Percentiles rank a stretch among this genome's conserved stretches.
phyloP scores from a whole-genome alignment of 92 coral and sea anemone species.

The Bergia sp. region DNA sequence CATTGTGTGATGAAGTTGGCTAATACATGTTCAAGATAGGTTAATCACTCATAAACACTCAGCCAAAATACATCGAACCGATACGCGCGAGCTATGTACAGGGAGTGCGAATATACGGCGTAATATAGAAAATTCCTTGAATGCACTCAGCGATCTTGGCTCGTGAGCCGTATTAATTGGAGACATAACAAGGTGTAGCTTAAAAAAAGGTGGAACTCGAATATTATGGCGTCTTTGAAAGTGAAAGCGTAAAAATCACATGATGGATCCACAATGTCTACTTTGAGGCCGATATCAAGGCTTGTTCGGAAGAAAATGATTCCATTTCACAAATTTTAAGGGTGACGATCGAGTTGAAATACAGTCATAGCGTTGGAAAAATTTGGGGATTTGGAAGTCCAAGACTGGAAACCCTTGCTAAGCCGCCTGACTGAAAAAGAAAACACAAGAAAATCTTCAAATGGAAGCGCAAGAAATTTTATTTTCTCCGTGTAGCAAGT shows the following conservation, averaged over 20 bases:
- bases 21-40: constrained; percentile 35
- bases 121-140: neutral
- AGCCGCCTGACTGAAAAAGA: neutral
- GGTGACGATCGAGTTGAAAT: neutral
- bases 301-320: neutral
- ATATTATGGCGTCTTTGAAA: constrained; percentile 12
- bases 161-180: neutral
- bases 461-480: neutral
- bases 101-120: neutral
- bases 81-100: neutral
- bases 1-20: constrained; percentile 22
- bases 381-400: neutral
- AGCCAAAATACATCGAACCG: constrained; percentile 9
- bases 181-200: constrained; percentile 22
- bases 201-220: neutral
- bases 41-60: constrained; percentile 21
- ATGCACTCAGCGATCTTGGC: neutral
- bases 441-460: constrained; percentile 11
- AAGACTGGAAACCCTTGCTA: neutral
- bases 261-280: neutral
- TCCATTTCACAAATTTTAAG: neutral
- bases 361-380: neutral
- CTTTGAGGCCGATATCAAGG: neutral
- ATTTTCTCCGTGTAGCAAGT: constrained; percentile 7
- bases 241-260: neutral